Percentiles rank a stretch among this genome's conserved stretches.
These are phyloP conservation scores for Habroteleia sp. DNA, from an alignment of 2,888 invertebrate species.

Conservation along the genomic window DNA sequence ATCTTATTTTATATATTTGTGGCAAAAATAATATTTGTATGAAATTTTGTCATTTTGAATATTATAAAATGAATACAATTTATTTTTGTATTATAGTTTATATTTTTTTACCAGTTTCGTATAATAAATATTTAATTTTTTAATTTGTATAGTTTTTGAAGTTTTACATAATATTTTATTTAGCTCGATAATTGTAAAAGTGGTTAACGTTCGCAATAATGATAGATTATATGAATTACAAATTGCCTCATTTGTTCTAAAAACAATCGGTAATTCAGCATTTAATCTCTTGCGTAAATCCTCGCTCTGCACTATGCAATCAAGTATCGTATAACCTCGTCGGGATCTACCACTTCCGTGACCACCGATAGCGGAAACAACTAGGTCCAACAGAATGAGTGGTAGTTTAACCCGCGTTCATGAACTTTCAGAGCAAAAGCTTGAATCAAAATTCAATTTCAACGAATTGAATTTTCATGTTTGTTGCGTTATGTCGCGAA, in stretches of 20 bases:
- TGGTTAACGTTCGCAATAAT: too few relatives aligned
- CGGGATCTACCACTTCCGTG: conserved; percentile 53
- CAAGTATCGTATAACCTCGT: conserved; percentile 48
- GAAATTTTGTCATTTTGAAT: too few relatives aligned
- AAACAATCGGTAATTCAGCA: conserved; percentile 33
- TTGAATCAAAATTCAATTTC: conserved; percentile 55
- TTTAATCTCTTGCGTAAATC: conserved; percentile 48
- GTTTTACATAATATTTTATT: too few relatives aligned
- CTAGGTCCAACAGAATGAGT: conserved; percentile 41
- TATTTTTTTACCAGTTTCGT: too few relatives aligned
- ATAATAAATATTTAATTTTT: too few relatives aligned
- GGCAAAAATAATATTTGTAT: too few relatives aligned
- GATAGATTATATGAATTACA: conserved; percentile 18
- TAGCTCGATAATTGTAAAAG: too few relatives aligned
- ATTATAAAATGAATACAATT: too few relatives aligned
- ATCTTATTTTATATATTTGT: too few relatives aligned
- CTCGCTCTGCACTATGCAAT: conserved; percentile 32
- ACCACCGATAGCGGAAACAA: conserved; percentile 59
- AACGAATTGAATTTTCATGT: conserved; percentile 53
- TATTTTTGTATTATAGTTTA: too few relatives aligned
- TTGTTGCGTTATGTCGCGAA: not conserved
- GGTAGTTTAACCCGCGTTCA: conserved; percentile 43
- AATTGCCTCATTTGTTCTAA: conserved; percentile 21
- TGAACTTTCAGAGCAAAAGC: conserved; percentile 49
- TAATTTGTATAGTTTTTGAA: too few relatives aligned